Conservation (phyloP, 2,113 vertebrate genomes). For the Phalacrocorax carbo region DNA sequence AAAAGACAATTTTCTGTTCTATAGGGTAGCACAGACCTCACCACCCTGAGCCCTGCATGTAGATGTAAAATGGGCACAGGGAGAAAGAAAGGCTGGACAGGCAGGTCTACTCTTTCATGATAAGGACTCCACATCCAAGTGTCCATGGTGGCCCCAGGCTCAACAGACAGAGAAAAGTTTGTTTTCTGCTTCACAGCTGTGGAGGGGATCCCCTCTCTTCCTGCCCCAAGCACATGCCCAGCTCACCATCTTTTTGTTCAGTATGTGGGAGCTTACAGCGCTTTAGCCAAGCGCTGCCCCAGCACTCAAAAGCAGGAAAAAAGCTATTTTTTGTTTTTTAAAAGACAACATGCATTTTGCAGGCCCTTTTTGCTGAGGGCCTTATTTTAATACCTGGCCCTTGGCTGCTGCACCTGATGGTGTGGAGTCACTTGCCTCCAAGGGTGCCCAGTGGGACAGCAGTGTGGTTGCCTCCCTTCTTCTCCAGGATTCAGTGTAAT, state of each 20-base stretch:
- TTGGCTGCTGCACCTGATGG: background rate
- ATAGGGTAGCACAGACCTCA: background rate
- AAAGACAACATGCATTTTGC: background rate
- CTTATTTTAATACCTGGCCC: background rate
- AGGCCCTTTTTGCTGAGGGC: background rate
- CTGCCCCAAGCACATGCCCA: background rate
- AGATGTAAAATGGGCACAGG: background rate
- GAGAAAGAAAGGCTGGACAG: background rate
- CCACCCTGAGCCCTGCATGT: background rate
- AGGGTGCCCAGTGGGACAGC: background rate
- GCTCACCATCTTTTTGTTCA: background rate
- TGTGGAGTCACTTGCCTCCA: background rate
- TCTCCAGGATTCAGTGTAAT: background rate
- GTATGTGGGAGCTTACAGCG: rapidly evolving
- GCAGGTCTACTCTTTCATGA: background rate
- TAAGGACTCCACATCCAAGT: background rate
- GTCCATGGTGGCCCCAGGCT: rapidly evolving
- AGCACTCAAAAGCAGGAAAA: background rate
- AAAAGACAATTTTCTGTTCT: background rate
- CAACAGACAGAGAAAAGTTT: background rate
- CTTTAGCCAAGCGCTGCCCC: background rate
- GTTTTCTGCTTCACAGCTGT: background rate
- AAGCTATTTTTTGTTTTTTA: background rate
- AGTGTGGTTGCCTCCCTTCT: background rate
- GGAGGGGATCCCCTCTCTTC: background rate